A percentile compares a stretch with the other conserved stretches of the same genome.
Conservation (phyloP, 2,888 invertebrate species). For the Osmoderma eremita region DNA sequence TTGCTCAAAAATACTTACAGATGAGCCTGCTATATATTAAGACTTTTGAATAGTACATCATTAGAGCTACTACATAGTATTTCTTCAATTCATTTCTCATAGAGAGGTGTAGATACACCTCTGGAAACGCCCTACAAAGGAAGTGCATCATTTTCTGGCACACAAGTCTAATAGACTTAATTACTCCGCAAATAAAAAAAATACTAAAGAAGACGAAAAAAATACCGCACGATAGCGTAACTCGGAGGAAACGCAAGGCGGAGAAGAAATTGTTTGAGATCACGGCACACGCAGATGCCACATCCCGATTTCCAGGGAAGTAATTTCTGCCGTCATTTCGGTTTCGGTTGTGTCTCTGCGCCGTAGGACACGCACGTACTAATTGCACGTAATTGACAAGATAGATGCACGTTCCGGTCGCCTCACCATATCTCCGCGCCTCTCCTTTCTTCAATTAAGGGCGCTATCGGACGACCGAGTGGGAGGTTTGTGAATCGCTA, state of each 20-base stretch:
- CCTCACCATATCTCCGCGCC: constrained; percentile 29
- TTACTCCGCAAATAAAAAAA: constrained; percentile 19
- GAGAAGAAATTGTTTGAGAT: constrained; percentile 46
- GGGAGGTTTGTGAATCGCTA: constrained; percentile 51
- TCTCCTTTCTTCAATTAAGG: constrained; percentile 44
- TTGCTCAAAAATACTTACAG: no score
- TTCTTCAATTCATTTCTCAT: neutral
- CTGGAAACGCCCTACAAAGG: constrained; percentile 1
- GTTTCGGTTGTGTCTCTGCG: constrained; percentile 46
- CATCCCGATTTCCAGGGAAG: constrained; percentile 50
- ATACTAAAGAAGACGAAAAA: neutral
- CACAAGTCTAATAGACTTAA: constrained; percentile 29
- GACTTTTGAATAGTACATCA: no score
- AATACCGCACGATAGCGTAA: constrained; percentile 4
- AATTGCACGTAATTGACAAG: constrained; percentile 60
- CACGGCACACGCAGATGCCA: constrained; percentile 49
- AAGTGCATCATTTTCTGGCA: constrained; percentile 21
- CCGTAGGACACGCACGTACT: constrained; percentile 56
- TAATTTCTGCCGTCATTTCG: constrained; percentile 50
- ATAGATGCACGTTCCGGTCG: constrained; percentile 51
- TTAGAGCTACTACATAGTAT: neutral
- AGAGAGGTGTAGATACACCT: neutral
- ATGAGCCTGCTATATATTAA: no score
- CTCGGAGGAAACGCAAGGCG: constrained; percentile 14
- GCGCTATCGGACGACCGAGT: constrained; percentile 40